Conservation (phyloP, 2,888 invertebrate genomes). For the Platynereis dumerilii region DNA sequence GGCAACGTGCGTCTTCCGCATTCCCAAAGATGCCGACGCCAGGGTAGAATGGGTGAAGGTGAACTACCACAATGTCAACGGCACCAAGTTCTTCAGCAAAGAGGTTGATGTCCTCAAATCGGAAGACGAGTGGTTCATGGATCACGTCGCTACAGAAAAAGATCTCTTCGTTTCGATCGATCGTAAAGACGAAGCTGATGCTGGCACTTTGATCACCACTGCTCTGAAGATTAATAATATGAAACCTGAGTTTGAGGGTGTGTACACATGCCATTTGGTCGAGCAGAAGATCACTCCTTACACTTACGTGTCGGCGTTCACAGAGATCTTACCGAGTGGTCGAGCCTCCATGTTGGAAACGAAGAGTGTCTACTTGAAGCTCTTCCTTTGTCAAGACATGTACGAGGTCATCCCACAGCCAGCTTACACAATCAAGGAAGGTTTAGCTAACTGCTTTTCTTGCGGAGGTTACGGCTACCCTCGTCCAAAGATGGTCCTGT, state of each 20-base stretch:
- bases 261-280: not conserved
- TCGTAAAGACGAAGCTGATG: not conserved
- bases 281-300: conserved; percentile 1
- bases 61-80: not conserved
- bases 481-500: not conserved
- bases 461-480: conserved; percentile 7
- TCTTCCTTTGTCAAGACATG: conserved; percentile 3
- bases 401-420: not conserved
- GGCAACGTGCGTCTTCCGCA: not conserved
- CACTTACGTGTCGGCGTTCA: conserved; percentile 1
- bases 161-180: not conserved
- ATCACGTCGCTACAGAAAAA: not conserved
- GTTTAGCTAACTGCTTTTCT: not conserved
- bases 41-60: not conserved
- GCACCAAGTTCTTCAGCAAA: conserved; percentile 6
- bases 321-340: not conserved
- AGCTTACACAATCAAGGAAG: not conserved
- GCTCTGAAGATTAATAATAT: not conserved
- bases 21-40: not conserved
- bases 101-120: not conserved
- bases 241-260: not conserved
- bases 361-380: not conserved
- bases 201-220: not conserved
- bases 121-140: not conserved
- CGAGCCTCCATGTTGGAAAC: not conserved